Evolutionary conservation across 1,140 invertebrate species (phyloP).

Genomic region (Pogonognathellus flavescens): DNA sequence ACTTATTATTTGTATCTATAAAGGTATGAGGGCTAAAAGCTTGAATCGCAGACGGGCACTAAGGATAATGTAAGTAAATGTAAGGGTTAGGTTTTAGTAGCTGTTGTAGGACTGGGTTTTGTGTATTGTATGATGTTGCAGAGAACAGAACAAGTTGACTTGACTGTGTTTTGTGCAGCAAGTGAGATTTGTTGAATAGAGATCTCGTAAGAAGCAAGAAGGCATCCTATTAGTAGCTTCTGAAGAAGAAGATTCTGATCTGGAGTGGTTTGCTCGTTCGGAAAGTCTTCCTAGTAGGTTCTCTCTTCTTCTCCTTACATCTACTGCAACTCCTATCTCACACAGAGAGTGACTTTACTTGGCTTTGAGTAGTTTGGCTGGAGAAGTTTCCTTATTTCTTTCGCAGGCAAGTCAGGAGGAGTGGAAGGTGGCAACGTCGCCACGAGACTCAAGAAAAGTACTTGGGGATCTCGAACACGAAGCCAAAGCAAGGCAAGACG

Average conservation of each 20-base stretch:
- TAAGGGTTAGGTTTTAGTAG: neutral
- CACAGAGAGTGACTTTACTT: conserved; percentile 1
- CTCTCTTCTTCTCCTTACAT: neutral
- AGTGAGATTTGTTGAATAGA: conserved; percentile 45
- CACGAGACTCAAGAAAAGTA: conserved; percentile 62
- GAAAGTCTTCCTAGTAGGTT: conserved; percentile 17
- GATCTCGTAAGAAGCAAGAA: conserved; percentile 41
- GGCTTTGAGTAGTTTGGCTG: neutral
- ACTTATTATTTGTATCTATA: neutral
- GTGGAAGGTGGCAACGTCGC: conserved; percentile 58
- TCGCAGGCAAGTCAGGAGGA: neutral
- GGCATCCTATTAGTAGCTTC: conserved; percentile 47
- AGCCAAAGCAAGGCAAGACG: conserved; percentile 38
- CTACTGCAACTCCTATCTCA: no score
- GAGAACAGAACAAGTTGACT: conserved; percentile 12
- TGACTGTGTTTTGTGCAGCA: conserved; percentile 2
- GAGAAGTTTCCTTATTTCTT: conserved; percentile 44
- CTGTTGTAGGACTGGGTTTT: neutral
- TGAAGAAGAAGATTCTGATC: conserved; percentile 49
- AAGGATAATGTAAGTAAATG: neutral
- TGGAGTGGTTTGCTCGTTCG: conserved; percentile 42
- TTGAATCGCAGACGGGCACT: neutral
- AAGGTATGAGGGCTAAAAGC: neutral
- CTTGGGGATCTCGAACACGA: conserved; percentile 56
- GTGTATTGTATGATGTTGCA: neutral